Percentiles rank a stretch among this genome's conserved stretches.
phyloP scores from a whole-genome alignment of 1,140 invertebrate genomes.

The Pteromalus puparum region DNA sequence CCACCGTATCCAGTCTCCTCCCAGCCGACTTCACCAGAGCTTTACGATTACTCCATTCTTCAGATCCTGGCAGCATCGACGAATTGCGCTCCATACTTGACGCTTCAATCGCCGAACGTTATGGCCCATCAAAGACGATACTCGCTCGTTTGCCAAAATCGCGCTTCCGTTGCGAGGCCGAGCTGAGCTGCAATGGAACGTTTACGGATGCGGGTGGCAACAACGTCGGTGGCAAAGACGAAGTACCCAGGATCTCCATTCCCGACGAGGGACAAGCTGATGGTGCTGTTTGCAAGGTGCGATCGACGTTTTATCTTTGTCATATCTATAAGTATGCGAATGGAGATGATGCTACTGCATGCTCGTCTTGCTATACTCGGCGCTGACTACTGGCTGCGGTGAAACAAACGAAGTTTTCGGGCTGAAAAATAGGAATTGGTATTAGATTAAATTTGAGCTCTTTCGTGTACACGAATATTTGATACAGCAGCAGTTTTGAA shows the following conservation, averaged over 20 bases:
- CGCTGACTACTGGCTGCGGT: not conserved
- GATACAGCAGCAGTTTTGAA: too few relatives aligned
- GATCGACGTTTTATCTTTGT: not conserved
- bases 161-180: not conserved
- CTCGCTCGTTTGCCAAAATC: conserved; percentile 45
- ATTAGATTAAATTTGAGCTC: too few relatives aligned
- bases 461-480: too few relatives aligned
- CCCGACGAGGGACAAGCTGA: conserved; percentile 62
- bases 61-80: conserved; percentile 57
- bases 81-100: conserved; percentile 61
- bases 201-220: conserved; percentile 13
- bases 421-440: too few relatives aligned
- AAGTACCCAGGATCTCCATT: conserved; percentile 66
- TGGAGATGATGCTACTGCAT: not conserved
- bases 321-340: not conserved
- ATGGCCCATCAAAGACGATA: conserved; percentile 53
- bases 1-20: conserved; percentile 17
- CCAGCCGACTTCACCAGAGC: conserved; percentile 48
- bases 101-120: conserved; percentile 54
- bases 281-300: conserved; percentile 60
- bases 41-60: conserved; percentile 59
- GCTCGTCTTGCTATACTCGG: not conserved
- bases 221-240: conserved; percentile 55
- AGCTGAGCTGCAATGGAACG: not conserved
- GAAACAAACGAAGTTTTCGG: not conserved